These are phyloP conservation scores for Mechanitis messenoides DNA, from an alignment of 2,888 invertebrate genomes.

Conservation along the genomic window DNA sequence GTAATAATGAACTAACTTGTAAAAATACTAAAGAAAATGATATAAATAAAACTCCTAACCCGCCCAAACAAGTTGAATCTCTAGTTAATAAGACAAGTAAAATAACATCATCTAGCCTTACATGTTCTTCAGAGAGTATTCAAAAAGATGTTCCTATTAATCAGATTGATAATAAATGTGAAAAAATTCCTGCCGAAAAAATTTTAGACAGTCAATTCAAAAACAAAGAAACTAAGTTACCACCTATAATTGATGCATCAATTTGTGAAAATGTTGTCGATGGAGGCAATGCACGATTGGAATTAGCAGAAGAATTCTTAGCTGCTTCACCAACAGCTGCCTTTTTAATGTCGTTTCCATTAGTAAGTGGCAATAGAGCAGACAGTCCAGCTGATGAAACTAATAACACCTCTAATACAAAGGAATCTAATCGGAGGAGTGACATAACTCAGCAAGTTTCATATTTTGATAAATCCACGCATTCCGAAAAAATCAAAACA, in stretches of 20 bases:
- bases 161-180: constrained; percentile 24
- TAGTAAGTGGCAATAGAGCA: constrained; percentile 78
- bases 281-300: constrained; percentile 76
- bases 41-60: neutral
- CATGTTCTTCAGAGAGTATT: constrained; percentile 23
- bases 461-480: constrained; percentile 48
- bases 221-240: constrained; percentile 58
- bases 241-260: constrained; percentile 58
- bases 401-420: constrained; percentile 39
- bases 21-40: constrained; percentile 6
- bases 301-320: constrained; percentile 72
- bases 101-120: constrained; percentile 16
- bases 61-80: neutral
- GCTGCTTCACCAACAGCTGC: constrained; percentile 85
- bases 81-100: constrained; percentile 11
- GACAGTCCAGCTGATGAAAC: constrained; percentile 68
- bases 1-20: neutral
- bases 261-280: constrained; percentile 64
- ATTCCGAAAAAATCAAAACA: constrained; percentile 36
- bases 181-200: constrained; percentile 38
- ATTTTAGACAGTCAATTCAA: constrained; percentile 37
- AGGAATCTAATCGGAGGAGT: constrained; percentile 33
- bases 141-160: constrained; percentile 27
- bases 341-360: constrained; percentile 84
- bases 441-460: constrained; percentile 41